Base-by-base conservation (phyloP, 2,888 invertebrate genomes). In the Phyllotreta cruciferae region DNA sequence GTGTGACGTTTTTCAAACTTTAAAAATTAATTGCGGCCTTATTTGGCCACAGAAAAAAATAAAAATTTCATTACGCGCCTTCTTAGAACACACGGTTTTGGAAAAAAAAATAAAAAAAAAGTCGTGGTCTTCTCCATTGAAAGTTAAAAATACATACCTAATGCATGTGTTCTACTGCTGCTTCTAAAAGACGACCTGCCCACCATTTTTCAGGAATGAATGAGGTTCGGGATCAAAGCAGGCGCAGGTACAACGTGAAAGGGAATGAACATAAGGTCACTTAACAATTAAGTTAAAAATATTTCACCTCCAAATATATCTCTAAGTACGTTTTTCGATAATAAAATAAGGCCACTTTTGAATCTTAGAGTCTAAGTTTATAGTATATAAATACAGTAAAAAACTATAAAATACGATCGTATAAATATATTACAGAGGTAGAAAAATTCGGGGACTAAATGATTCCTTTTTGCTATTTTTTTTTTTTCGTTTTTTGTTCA, bases 131-230 rank as follows among this genome's bases (percentile, higher is more conserved):
- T n/a, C n/a, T n/a, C n/a, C n/a, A n/a, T n/a, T n/a, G n/a, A n/a
- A n/a, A n/a, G n/a, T n/a, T n/a, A n/a, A n/a, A n/a, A 47, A 5
- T 34, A 74, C 79, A 79, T 71, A 80, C 80, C 80, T 70, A 74
- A 63, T 64, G 70, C 75, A 68, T 79, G 75, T 68, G 78, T 78
- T 70, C 79, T 76, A 67, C 76, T 75, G 66, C 76, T 74, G 66
- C 76, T 77, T 69, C 77, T 75, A 62, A 80, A 75, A 50, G 80
- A 79, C 53, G 78, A 75, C 67, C 80, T 78, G 69, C 77, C 78
- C 77, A 80, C 80, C 74, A 75, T 78, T 71, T 72, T 72, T 66
- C 64, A 60, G 57, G 63, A 64, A 62, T 58, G 52, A 63, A n/a
- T n/a, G n/a, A 54, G 58, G 53, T 64, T 56, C 35, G 71, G 68